Base-by-base conservation (phyloP, 2,797 vertebrate species). In the Chromobotia macracanthus region DNA sequence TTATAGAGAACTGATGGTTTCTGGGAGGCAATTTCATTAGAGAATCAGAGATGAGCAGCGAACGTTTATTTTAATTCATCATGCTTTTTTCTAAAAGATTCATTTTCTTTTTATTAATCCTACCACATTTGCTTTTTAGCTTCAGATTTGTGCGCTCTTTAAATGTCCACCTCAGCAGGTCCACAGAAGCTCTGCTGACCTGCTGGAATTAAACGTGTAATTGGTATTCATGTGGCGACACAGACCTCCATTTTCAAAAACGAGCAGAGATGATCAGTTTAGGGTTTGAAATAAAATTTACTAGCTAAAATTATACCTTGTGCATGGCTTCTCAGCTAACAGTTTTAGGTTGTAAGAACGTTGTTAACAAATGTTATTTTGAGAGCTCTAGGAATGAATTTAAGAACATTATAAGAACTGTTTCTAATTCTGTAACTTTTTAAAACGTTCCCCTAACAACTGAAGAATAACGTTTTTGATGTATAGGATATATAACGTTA, bases 151-250 rank as follows among this genome's bases (percentile, higher is more conserved):
- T 64, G 70, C 35, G 58, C 35, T 48, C 56, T 80, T 21, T 69
- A 64, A 71, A 70, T n/a, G 46, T 70, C 38, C 64, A 35, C 18
- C 75, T 61, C 74, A 9, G 69, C 64, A 80, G 71, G 81, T 61
- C 19, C 48, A 51, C 71, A 19, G 19, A 64, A 72, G 78, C 83
- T 80, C 83, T 31, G 70, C 74, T 64, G 71, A 72, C 19, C 68
- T 53, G 50, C 50, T 76, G 50, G 68, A 81, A 85, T 81, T 81
- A 76, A 81, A 83, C 65, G 70, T 3, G 0, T 46, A 75, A 85
- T 85, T 75, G 65, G 65, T 76, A 79, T 68, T 72, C 21, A 66
- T 23, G 19, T 1, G 48, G 44, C 12, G 0, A 31, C 67, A 13
- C 67, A 51, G 16, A 21, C 31, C 46, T 53, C 46, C 0, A 21